Conservation (phyloP, 2,113 vertebrate species). For the Oreochromis tanganicae region DNA sequence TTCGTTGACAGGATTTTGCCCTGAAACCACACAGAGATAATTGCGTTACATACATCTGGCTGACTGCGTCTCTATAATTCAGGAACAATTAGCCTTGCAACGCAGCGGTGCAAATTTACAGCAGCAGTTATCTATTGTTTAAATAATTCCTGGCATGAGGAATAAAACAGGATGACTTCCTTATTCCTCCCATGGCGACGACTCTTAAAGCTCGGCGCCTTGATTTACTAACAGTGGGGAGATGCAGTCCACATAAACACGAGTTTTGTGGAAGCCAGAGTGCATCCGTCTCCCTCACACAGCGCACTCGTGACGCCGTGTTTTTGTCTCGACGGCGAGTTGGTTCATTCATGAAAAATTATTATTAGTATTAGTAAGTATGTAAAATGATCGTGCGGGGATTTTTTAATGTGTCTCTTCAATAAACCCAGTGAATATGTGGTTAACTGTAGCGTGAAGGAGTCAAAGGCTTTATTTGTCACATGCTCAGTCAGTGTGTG, state of each 20-base stretch:
- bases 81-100: slow-evolving; percentile 59
- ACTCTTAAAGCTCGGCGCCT: neutral
- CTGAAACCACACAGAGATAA: slow-evolving; percentile 74
- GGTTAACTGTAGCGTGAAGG: neutral
- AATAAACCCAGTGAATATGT: neutral
- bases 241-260: neutral
- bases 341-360: neutral
- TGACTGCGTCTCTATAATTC: slow-evolving; percentile 56
- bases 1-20: slow-evolving; percentile 87
- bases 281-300: neutral
- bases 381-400: neutral
- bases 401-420: neutral
- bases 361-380: neutral
- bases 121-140: slow-evolving; percentile 45
- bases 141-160: slow-evolving; percentile 40
- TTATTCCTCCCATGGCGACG: slow-evolving; percentile 23
- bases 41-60: slow-evolving; percentile 40
- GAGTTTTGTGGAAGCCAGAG: neutral
- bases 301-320: neutral
- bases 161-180: neutral
- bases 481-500: neutral
- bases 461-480: neutral
- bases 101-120: slow-evolving; percentile 42
- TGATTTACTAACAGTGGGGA: slow-evolving; percentile 24
- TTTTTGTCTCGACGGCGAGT: neutral